phyloP scores from a whole-genome alignment of 2,113 vertebrate genomes.

The Melospiza georgiana region DNA sequence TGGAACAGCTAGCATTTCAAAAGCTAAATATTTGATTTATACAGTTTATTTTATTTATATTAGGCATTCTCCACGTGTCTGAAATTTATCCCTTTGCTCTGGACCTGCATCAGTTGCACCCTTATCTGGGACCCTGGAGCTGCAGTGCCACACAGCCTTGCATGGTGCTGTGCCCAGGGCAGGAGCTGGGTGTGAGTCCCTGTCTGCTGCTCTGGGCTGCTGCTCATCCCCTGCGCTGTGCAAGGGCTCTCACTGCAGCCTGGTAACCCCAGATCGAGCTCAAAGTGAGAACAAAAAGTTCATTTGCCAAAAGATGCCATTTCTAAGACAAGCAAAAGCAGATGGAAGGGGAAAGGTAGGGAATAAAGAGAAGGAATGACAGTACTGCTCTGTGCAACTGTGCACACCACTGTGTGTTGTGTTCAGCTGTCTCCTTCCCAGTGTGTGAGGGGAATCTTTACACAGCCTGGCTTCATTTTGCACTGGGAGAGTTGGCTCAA shows the following conservation, averaged over 20 bases:
- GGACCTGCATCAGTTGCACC: background rate
- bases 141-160: background rate
- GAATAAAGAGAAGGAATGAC: background rate
- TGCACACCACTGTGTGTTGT: background rate
- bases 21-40: conserved; percentile 49
- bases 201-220: background rate
- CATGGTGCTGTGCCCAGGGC: background rate
- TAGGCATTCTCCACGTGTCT: conserved; percentile 25
- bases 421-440: background rate
- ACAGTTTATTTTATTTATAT: conserved; percentile 49
- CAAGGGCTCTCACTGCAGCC: background rate
- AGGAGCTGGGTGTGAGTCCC: background rate
- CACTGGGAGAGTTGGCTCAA: background rate
- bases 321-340: background rate
- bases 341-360: background rate
- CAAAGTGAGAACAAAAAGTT: background rate
- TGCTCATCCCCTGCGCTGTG: background rate
- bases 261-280: background rate
- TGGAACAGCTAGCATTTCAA: conserved; percentile 49
- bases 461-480: background rate
- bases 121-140: background rate
- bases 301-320: background rate
- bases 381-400: background rate
- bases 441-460: background rate
- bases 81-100: background rate